Conservation (phyloP, 2,797 vertebrate genomes). For the Alauda arvensis region DNA sequence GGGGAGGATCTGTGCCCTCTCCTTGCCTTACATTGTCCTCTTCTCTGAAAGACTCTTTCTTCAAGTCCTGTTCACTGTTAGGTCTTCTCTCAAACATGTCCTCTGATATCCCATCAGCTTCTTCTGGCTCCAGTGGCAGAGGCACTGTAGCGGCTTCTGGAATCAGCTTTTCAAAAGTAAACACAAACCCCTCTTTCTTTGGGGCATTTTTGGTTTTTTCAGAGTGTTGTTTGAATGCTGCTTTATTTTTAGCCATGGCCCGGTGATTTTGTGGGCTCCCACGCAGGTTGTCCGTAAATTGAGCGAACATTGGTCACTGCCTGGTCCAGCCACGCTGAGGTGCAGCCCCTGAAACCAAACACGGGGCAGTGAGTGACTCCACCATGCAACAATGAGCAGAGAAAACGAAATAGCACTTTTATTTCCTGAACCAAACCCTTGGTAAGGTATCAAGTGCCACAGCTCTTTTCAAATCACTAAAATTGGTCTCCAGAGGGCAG, state of each 20-base stretch:
- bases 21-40: neutral
- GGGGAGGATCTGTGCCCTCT: neutral
- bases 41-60: accelerated
- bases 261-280: neutral
- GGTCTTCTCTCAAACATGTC: accelerated
- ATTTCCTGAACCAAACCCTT: neutral
- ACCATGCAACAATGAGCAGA: neutral
- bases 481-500: neutral
- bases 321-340: neutral
- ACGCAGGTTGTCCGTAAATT: accelerated
- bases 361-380: neutral
- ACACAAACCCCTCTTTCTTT: accelerated
- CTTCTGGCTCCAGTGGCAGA: neutral
- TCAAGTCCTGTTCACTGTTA: neutral
- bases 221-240: accelerated
- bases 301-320: neutral
- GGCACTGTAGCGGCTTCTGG: neutral
- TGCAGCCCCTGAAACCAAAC: slow-evolving; percentile 6
- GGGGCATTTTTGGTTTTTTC: accelerated
- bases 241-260: neutral
- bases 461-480: neutral
- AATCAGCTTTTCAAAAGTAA: accelerated
- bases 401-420: neutral
- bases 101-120: accelerated
- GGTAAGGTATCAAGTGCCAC: neutral